Evolutionary conservation across 2,113 vertebrate species (phyloP).

Genomic region (Fregata magnificens): DNA sequence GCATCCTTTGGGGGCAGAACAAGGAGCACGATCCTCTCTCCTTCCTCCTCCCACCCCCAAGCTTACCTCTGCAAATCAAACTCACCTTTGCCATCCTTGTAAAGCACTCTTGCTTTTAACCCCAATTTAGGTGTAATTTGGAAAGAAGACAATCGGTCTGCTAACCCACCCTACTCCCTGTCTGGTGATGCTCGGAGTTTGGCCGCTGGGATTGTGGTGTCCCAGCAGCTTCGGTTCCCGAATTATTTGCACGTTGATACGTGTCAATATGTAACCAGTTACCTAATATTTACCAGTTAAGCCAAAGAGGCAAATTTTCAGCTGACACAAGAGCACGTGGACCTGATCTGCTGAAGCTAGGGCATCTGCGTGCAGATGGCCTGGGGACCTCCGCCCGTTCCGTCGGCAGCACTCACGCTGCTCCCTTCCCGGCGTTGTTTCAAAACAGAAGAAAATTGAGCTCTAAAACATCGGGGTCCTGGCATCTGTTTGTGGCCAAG

Average conservation of each 20-base stretch:
- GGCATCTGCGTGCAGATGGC: rapidly evolving
- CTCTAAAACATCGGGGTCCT: neutral
- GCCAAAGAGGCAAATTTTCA: neutral
- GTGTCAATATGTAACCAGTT: rapidly evolving
- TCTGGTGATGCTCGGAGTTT: neutral
- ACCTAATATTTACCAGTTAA: neutral
- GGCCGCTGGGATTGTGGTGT: neutral
- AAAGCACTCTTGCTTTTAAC: neutral
- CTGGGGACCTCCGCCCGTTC: neutral
- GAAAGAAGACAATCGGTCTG: neutral
- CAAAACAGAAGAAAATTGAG: neutral
- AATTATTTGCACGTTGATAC: neutral
- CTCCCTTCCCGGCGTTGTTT: neutral
- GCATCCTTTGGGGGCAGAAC: neutral
- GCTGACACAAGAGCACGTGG: neutral
- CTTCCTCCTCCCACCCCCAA: neutral
- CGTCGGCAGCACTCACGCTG: rapidly evolving
- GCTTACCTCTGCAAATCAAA: neutral
- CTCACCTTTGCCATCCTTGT: neutral
- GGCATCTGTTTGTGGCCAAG: neutral
- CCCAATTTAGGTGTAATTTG: neutral
- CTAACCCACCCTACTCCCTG: neutral
- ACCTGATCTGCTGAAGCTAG: neutral
- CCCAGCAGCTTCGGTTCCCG: neutral
- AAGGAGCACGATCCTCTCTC: neutral